These are phyloP conservation scores for Porphyrio hochstetteri DNA, from an alignment of 2,113 vertebrate genomes.

Conservation along the genomic window DNA sequence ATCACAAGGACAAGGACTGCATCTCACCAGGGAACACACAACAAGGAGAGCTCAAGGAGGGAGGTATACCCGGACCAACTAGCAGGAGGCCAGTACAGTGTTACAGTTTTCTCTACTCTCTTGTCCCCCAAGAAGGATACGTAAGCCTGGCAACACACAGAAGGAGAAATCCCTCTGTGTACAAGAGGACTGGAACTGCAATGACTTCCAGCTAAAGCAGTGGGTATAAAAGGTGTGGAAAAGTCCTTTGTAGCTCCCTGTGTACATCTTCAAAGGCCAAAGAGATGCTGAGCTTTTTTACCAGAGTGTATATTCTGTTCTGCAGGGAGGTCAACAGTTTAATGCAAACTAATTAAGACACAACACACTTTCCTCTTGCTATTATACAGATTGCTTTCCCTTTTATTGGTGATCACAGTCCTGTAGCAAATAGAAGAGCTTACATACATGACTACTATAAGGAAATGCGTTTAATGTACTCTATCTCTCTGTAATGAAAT, in stretches of 20 bases:
- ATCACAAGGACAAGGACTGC: background rate
- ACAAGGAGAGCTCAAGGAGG: background rate
- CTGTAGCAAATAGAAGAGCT: background rate
- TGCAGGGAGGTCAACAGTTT: background rate
- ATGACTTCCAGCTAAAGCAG: background rate
- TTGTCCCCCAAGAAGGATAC: background rate
- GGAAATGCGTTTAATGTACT: background rate
- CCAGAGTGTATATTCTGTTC: background rate
- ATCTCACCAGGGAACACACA: background rate
- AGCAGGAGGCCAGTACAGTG: background rate
- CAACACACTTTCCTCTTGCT: background rate
- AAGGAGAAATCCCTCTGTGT: background rate
- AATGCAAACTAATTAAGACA: background rate
- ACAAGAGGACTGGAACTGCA: background rate
- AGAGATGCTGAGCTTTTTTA: background rate
- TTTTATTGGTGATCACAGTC: background rate
- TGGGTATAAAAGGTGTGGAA: background rate
- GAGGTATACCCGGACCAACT: background rate
- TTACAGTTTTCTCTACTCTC: background rate
- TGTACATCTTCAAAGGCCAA: background rate
- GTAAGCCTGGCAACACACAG: background rate
- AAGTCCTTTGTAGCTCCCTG: background rate
- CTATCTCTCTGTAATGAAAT: background rate
- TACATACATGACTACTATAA: background rate
- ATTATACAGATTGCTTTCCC: background rate